Percentiles rank a stretch among this genome's conserved stretches.
These are phyloP conservation scores for Agonopterix subpropinquella DNA, from an alignment of 2,888 invertebrate genomes.

Conservation along the genomic window DNA sequence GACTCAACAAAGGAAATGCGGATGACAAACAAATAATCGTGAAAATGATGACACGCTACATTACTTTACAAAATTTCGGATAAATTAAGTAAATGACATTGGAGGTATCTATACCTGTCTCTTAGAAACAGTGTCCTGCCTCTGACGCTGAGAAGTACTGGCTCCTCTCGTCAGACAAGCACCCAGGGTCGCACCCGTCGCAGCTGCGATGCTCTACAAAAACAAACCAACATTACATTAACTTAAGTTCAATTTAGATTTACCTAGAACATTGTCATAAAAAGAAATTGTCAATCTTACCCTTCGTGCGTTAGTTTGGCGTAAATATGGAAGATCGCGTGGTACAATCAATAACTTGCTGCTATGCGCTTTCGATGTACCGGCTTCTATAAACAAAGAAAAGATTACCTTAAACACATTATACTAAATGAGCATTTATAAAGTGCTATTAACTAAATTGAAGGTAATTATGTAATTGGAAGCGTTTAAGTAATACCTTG, in stretches of 20 bases:
- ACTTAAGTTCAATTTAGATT: neutral
- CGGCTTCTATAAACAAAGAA: constrained; percentile 46
- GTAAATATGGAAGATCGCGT: constrained; percentile 66
- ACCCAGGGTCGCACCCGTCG: constrained; percentile 73
- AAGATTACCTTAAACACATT: neutral
- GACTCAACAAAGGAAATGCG: too few species aligned
- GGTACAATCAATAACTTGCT: constrained; percentile 68
- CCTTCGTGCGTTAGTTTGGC: constrained; percentile 72
- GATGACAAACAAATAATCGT: too few species aligned
- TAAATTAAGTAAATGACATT: neutral
- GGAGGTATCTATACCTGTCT: constrained; percentile 51
- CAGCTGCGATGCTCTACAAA: constrained; percentile 67
- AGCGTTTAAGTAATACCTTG: constrained; percentile 38
- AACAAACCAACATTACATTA: neutral
- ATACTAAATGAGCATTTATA: neutral
- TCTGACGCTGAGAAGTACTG: constrained; percentile 73
- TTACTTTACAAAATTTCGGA: too few species aligned
- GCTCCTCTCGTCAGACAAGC: constrained; percentile 75
- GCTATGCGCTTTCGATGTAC: constrained; percentile 52
- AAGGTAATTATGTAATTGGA: constrained; percentile 1
- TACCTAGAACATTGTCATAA: neutral
- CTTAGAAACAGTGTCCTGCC: constrained; percentile 66
- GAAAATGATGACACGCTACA: too few species aligned
- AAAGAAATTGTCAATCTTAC: constrained; percentile 26
- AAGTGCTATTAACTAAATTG: neutral